Base-by-base conservation (phyloP, 2,797 vertebrate genomes). In the Parauchenoglanis ngamensis region DNA sequence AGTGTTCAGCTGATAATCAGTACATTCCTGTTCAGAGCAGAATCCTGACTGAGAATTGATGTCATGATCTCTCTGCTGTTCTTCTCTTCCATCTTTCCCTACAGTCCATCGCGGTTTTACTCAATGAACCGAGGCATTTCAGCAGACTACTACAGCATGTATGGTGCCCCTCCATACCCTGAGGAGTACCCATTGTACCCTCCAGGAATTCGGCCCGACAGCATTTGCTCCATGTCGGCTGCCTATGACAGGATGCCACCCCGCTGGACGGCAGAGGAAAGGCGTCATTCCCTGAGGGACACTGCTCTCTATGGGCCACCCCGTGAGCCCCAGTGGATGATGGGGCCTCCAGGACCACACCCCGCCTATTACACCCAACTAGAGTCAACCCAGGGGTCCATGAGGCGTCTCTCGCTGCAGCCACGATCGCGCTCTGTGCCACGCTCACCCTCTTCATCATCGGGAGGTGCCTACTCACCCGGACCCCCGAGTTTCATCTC, bases 191-290 rank as follows among this genome's bases (percentile, higher is more conserved):
- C 97, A 80, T 94, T 97, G 89, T 98, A 98, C 90, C 96, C 96
- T 0, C 94, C 96, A 0, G 96, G 97, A 0, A 94, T 97, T 72
- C 96, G 97, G 25, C 98, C 98, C 0, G 98, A 99, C 89, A 99
- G 98, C 93, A 97, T 99, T 93, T 99, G 97, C 92, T 98, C 98
- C 5, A 95, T 97, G 94, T 97, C 98, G 0, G 95, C 92, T 11
- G 89, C 96, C 81, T 98, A 96, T 0, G 97, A 98, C 83, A 94
- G 95, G 17, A 86, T 95, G 57, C 94, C 95, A 82, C 95, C 96
- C 0, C 96, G 95, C 68, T 99, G 97, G 98, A 92, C 92, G 0
- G 87, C 94, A 13, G 97, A 98, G 75, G 97, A 98, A 87, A 97
- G 97, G 84, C 95, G 96, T 0, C 96, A 93, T 7, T 95, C 97